Evolutionary conservation across 1,140 invertebrate species (phyloP), one percentile per base, ranked within the genome.

Genomic region (Tetranychus urticae): DNA sequence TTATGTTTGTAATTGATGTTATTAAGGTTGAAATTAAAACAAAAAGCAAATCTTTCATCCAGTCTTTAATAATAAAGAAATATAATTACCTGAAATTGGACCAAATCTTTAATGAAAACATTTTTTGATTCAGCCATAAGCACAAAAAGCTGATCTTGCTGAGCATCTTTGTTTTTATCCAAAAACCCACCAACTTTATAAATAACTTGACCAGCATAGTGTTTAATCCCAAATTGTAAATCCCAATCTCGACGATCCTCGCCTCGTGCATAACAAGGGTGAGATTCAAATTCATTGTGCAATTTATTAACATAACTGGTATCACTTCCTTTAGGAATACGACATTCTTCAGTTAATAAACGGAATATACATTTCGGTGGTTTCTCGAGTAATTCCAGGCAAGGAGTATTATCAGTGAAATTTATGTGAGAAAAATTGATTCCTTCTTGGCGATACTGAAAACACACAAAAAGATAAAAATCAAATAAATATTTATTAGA

Each of bases 141-240:
- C 70, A 94, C 88, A 68, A 94, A 92, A 68, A 96, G 84, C 1
- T 90, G 86, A 69, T 94, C 89, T 71, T 94, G 90, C 69, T 92
- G 88, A 0, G 88, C 85, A 68, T 93, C 87, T 10, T 88, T 76
- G 71, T 98, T 98, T 73, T 98, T 98, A 69, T 97, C 91, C 0
- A 98, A 83, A 74, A 98, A 98, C 10, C 92, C 92, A 62, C 85
- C 80, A 6, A 88, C 83, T 35, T 80, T 80, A 74, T 98, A 98
- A 10, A 84, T 84, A 3, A 98, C 93, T 62, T 81, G 80, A 34
- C 92, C 92, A 3, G 93, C 93, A 71, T 97, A 98, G 71, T 98
- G 93, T 67, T 81, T 79, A 4, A 94, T 80, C 2, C 89, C 86
- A 71, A 93, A 90, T 70, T 92, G 84, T 42, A 82, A 81, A 74